Evolutionary conservation across 2,888 invertebrate genomes (phyloP).

Genomic region (Hypsopygia costalis): DNA sequence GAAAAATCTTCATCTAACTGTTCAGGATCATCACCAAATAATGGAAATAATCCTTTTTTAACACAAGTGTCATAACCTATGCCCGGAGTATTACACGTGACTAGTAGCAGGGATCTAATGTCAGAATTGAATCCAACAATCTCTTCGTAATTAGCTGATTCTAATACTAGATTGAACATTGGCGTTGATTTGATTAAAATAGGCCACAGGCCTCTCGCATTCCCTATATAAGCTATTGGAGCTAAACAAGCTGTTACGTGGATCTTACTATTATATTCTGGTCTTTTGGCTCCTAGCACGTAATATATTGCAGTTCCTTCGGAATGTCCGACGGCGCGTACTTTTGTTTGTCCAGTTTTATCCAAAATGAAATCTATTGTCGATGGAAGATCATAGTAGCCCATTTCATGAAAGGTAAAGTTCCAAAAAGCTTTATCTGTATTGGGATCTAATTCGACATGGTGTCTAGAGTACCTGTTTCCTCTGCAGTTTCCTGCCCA

Average conservation of each 20-base stretch:
- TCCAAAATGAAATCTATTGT: conserved; percentile 51
- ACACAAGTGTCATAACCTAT: background rate
- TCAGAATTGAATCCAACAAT: background rate
- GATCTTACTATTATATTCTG: conserved; percentile 80
- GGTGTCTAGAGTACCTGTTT: conserved; percentile 13
- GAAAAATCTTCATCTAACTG: conserved; percentile 22
- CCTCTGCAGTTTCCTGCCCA: conserved; percentile 17
- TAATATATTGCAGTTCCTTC: conserved; percentile 80
- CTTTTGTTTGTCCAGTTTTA: conserved; percentile 62
- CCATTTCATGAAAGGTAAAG: conserved; percentile 80
- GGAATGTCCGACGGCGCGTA: conserved; percentile 85
- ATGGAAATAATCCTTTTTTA: background rate
- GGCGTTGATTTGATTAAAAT: background rate
- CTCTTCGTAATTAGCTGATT: background rate
- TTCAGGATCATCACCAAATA: background rate
- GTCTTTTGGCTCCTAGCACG: conserved; percentile 65
- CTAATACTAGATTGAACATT: background rate
- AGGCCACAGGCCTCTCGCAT: background rate
- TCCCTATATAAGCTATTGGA: conserved; percentile 49
- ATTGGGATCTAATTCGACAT: conserved; percentile 10
- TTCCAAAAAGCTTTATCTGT: conserved; percentile 2
- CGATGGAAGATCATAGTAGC: conserved; percentile 83
- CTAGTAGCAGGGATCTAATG: background rate
- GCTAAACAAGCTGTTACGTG: conserved; percentile 67
- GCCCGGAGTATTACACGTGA: background rate